Base-by-base conservation (phyloP, 2,888 invertebrate genomes). In the Folsomia manolachei region DNA sequence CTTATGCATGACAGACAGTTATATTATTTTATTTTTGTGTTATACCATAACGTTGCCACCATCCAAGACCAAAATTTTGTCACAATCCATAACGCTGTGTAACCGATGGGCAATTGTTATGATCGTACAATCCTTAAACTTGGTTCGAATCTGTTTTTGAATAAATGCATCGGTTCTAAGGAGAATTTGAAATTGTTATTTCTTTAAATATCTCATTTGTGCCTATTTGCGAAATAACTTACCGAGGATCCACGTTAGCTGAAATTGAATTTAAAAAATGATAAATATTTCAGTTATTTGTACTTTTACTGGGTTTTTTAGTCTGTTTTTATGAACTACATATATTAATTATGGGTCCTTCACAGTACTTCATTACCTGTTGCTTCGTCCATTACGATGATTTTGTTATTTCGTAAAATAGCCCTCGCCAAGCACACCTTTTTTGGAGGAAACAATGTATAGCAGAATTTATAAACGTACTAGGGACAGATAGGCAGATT, bases 31-130 rank as follows among this genome's bases (percentile, higher is more conserved):
- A 25, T 71, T 64, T 21, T 18, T 19, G 24, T 69, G 60, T 26
- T 14, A 71, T 70, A 79, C 80, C 9, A 87, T 89, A 71, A 92
- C 87, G n/a, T 85, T 84, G 0, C 95, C 96, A 9, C 89, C 87
- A 82, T 93, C 92, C 89, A 96, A 90, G 1, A 95, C 94, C 83
- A 95, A 86, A 21, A 95, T 90, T 73, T 90, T 88, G 85, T 94
- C 93, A 0, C 93, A 94, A 84, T 95, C 95, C 90, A 95, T 95
- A 76, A 96, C 91, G 0, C 95, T 95, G 83, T 95, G 90, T 27
- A 96, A 86, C 61, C 95, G 88, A 84, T 95, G 95, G 2, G 95
- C 95, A 56, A 95, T 93, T 0, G 95, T 95, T 61, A 95, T 84
- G 14, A 95, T 94, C 0, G 94, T 94, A 83, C 93, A 94, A 25